Base-by-base conservation (phyloP, 2,797 vertebrate genomes). In the Pipistrellus kuhlii region DNA sequence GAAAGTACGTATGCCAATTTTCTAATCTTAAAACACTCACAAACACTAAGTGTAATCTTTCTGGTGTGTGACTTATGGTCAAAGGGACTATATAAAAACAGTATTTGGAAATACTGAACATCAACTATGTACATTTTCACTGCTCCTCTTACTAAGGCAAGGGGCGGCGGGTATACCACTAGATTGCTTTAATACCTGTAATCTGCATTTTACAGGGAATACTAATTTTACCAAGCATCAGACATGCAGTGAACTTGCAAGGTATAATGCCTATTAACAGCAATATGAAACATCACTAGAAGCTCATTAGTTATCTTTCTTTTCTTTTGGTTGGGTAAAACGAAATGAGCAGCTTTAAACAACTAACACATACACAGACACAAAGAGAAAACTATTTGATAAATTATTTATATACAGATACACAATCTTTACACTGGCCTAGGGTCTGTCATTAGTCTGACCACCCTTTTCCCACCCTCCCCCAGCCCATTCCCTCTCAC, bases 51-150 rank as follows among this genome's bases (percentile, higher is more conserved):
- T 75, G 91, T 98, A 98, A 98, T 94, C 98, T 98, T 97, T 98
- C 97, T 98, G 98, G 98, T 94, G 97, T 93, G 90, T 98, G 97
- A 97, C 98, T 98, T 98, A 98, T 95, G 96, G 96, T 98, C 98
- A 98, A 98, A 98, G 94, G 97, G 97, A 98, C 97, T 98, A 98
- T 87, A 95, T 97, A 97, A 97, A 97, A 97, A 98, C 98, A 98
- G 97, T 98, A 98, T 98, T 98, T 98, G 98, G 98, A 99, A 99
- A 99, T 99, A 99, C 98, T 98, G 98, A 98, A 99, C 98, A 99
- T 98, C 99, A 98, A 99, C 97, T 99, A 99, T 99, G 98, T 99
- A 99, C 99, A 99, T 98, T 98, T 98, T 98, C 97, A 98, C 98
- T 99, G 98, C 98, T 98, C 98, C 97, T 99, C 97, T 98, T 97